Conservation (phyloP, 2,888 invertebrate genomes). For the Actias luna region DNA sequence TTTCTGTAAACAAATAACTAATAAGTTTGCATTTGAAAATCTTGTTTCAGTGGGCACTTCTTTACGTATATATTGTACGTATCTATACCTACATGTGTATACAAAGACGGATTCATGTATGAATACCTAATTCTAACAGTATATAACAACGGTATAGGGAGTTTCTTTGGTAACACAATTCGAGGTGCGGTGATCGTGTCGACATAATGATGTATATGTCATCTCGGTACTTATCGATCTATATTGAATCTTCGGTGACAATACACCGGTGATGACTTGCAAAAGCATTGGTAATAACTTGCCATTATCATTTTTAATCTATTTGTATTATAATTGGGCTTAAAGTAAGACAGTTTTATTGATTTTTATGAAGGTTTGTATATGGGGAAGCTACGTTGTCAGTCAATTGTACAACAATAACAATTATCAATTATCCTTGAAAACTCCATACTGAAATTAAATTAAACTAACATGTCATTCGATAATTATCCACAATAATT, state of each 20-base stretch:
- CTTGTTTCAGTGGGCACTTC: background rate
- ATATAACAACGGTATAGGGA: conserved; percentile 16
- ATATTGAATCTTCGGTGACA: background rate
- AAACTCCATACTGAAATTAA: too few relatives aligned
- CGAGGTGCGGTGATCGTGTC: conserved; percentile 8
- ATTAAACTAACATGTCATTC: too few relatives aligned
- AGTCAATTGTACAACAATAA: too few relatives aligned
- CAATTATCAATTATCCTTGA: too few relatives aligned
- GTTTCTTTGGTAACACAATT: conserved; percentile 7
- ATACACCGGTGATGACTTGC: conserved; percentile 14
- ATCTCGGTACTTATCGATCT: conserved; percentile 9
- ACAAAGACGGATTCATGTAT: conserved; percentile 4
- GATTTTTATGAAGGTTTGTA: too few relatives aligned
- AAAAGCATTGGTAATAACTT: background rate
- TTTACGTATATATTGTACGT: background rate
- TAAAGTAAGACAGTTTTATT: too few relatives aligned
- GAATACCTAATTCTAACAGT: conserved; percentile 6
- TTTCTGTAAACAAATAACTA: background rate
- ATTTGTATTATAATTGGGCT: too few relatives aligned
- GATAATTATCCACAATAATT: too few relatives aligned
- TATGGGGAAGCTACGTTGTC: too few relatives aligned
- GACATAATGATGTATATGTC: conserved; percentile 14
- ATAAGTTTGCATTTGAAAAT: background rate
- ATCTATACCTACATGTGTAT: background rate
- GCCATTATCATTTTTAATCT: too few relatives aligned